Percentiles rank a stretch among this genome's conserved stretches.
phyloP scores from a whole-genome alignment of 2,888 invertebrate species.

The Lissocephala sabroskyi region DNA sequence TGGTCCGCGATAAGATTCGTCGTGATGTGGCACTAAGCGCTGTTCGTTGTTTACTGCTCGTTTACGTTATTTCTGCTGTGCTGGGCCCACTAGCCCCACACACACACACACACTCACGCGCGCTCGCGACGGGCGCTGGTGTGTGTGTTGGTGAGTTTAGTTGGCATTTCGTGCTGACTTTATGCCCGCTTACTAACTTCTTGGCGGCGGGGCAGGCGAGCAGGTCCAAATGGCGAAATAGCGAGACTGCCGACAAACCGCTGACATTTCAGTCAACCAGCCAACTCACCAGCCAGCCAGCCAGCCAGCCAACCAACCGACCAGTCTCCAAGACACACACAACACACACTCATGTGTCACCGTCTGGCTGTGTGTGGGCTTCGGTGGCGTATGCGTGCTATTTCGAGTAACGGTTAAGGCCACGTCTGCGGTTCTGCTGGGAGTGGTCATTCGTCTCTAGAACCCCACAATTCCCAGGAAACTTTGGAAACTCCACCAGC shows the following conservation, averaged over 20 bases:
- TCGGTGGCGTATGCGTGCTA: conserved; percentile 66
- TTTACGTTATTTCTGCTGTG: conserved; percentile 38
- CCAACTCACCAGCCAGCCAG: too few species aligned
- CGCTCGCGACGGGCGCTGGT: neutral
- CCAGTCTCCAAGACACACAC: too few species aligned
- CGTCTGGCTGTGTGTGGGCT: conserved; percentile 31
- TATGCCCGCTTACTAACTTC: conserved; percentile 62
- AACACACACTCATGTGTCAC: too few species aligned
- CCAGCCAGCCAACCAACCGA: too few species aligned
- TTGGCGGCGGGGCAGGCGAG: conserved; percentile 8
- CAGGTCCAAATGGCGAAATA: conserved; percentile 22
- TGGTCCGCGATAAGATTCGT: conserved; percentile 58
- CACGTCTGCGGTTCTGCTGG: conserved; percentile 17
- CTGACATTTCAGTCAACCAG: too few species aligned
- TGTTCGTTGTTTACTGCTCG: conserved; percentile 58
- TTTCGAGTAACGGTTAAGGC: too few species aligned
- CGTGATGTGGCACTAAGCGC: conserved; percentile 65
- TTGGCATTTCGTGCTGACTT: conserved; percentile 62
- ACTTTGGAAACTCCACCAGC: too few species aligned
- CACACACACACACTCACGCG: conserved; percentile 12
- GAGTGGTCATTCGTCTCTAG: too few species aligned
- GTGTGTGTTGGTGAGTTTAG: conserved; percentile 54
- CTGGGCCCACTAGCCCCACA: conserved; percentile 53
- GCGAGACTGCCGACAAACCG: conserved; percentile 2
- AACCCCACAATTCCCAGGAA: too few species aligned